Conservation (phyloP, 1,140 invertebrate species). For the Papilio aristodemus region DNA sequence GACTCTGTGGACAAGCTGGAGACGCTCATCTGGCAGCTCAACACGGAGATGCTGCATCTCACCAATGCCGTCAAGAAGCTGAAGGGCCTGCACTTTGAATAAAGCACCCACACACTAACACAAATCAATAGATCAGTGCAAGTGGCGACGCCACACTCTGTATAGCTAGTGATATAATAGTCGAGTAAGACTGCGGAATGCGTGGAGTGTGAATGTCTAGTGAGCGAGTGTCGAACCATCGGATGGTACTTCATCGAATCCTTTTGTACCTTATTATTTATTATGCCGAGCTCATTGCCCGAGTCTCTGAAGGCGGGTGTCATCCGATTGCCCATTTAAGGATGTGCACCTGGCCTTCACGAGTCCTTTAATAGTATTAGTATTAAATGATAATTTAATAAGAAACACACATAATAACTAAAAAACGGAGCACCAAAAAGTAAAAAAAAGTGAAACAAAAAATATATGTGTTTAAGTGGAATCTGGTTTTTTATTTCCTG, state of each 20-base stretch:
- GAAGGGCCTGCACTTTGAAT: slow-evolving; percentile 82
- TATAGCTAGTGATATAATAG: slow-evolving; percentile 79
- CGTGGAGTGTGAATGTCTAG: slow-evolving; percentile 56
- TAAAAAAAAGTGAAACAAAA: slow-evolving; percentile 67
- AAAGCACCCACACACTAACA: slow-evolving; percentile 49
- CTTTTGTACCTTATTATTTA: slow-evolving; percentile 80
- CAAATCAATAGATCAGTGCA: slow-evolving; percentile 60
- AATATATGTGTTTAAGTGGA: slow-evolving; percentile 77
- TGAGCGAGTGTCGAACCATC: slow-evolving; percentile 67
- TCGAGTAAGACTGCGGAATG: slow-evolving; percentile 66
- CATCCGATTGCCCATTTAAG: slow-evolving; percentile 74
- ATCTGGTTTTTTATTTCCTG: slow-evolving; percentile 58
- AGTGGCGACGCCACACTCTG: slow-evolving; percentile 65
- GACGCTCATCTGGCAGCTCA: slow-evolving; percentile 88
- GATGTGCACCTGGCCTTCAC: slow-evolving; percentile 54
- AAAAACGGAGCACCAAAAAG: slow-evolving; percentile 79
- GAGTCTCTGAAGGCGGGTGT: slow-evolving; percentile 58
- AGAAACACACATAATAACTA: slow-evolving; percentile 62
- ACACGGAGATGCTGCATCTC: slow-evolving; percentile 91
- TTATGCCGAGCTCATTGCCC: slow-evolving; percentile 77
- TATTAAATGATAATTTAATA: slow-evolving; percentile 76
- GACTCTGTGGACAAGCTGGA: slow-evolving; percentile 93
- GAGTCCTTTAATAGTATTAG: slow-evolving; percentile 71
- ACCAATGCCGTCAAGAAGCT: slow-evolving; percentile 92
- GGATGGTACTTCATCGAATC: slow-evolving; percentile 72